Evolutionary conservation across 2,888 invertebrate genomes (phyloP).

Genomic region (Athetis lepigone): DNA sequence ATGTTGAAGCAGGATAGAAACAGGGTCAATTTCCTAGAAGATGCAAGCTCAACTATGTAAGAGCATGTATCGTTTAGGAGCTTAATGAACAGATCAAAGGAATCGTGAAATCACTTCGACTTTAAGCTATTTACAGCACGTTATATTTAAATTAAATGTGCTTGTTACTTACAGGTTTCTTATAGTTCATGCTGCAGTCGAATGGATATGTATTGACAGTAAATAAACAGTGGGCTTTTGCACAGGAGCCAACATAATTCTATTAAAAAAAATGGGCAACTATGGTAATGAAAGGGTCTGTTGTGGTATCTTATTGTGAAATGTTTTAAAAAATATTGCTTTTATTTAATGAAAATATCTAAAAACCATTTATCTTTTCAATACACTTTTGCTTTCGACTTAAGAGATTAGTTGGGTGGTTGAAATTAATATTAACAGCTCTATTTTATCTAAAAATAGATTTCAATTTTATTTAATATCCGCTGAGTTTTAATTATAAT

Average conservation of each 20-base stretch:
- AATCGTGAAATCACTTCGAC: background rate
- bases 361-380: background rate
- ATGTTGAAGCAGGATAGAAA: background rate
- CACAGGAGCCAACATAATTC: no score
- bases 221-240: no score
- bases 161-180: background rate
- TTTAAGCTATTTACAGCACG: background rate
- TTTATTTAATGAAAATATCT: background rate
- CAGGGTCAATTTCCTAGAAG: background rate
- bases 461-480: background rate
- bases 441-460: constrained; percentile 9
- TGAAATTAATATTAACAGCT: background rate
- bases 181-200: background rate
- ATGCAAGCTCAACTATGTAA: background rate
- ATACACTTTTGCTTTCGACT: background rate
- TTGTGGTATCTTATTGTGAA: background rate
- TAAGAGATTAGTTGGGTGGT: background rate
- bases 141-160: background rate
- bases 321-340: background rate
- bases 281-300: no score
- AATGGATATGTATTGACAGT: background rate
- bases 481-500: constrained; percentile 2
- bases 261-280: no score
- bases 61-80: background rate
- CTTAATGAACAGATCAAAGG: background rate